Conservation (phyloP, 2,888 invertebrate genomes). For the Ectropis crepuscularia region DNA sequence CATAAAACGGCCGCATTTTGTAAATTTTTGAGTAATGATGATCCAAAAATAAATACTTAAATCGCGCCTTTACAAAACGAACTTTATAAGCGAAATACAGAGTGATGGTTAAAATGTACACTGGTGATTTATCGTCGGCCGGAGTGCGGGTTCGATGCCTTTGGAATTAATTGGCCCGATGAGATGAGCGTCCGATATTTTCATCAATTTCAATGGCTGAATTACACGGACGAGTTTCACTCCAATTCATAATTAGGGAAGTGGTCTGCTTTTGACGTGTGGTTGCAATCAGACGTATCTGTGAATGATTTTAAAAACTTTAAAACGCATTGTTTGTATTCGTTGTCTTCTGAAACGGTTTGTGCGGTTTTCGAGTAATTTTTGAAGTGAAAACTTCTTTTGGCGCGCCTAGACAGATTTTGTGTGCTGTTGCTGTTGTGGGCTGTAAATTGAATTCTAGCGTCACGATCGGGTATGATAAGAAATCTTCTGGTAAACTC, state of each 20-base stretch:
- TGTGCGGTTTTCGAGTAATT: too few relatives aligned
- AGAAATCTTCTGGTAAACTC: too few relatives aligned
- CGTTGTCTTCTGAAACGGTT: too few relatives aligned
- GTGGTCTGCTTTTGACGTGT: not conserved
- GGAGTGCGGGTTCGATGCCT: constrained; percentile 15
- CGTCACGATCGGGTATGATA: too few relatives aligned
- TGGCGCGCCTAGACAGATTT: too few relatives aligned
- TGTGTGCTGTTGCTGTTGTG: too few relatives aligned
- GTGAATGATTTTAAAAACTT: too few relatives aligned
- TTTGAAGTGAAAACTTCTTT: too few relatives aligned
- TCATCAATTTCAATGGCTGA: constrained; percentile 9
- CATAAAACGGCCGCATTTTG: not conserved
- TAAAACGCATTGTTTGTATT: too few relatives aligned
- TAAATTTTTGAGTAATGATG: not conserved
- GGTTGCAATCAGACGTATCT: not conserved
- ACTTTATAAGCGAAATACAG: not conserved
- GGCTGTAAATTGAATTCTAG: too few relatives aligned
- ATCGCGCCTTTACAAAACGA: constrained; percentile 4
- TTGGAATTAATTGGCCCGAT: constrained; percentile 18
- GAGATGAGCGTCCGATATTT: constrained; percentile 7
- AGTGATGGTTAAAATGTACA: constrained; percentile 15
- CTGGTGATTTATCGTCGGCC: constrained; percentile 11
- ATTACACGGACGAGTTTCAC: constrained; percentile 2
- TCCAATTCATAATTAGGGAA: not conserved
- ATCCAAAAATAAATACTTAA: not conserved